Evolutionary conservation across 1,140 invertebrate species (phyloP).

Genomic region (Diabrotica virgifera): DNA sequence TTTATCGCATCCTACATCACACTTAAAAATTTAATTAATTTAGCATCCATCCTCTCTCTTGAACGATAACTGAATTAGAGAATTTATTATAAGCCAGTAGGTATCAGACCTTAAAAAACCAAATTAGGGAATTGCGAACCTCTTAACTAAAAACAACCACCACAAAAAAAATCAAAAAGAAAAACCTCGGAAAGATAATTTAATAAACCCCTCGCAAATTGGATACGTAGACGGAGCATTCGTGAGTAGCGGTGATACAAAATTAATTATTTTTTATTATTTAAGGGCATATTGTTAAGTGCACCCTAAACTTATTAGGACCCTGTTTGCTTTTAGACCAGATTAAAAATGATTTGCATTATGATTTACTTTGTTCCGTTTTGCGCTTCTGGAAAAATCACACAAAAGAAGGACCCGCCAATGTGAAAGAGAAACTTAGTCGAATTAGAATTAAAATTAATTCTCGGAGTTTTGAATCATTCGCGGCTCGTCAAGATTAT

Average conservation of each 20-base stretch:
- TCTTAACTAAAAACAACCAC: no score
- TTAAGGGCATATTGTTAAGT: slow-evolving; percentile 15
- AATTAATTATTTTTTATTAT: slow-evolving; percentile 23
- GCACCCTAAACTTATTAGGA: slow-evolving; percentile 24
- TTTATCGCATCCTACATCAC: no score
- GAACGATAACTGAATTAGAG: no score
- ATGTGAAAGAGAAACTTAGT: slow-evolving; percentile 25
- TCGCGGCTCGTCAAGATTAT: no score
- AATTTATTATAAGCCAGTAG: no score
- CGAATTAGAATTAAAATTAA: slow-evolving; percentile 32
- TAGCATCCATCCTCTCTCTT: no score
- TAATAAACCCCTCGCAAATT: slow-evolving; percentile 22
- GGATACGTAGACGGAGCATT: slow-evolving; percentile 6
- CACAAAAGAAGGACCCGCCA: slow-evolving; percentile 21
- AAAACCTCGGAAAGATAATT: slow-evolving; percentile 20
- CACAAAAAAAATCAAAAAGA: neutral
- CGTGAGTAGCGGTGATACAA: slow-evolving; percentile 13
- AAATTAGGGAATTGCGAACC: no score
- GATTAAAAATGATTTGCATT: slow-evolving; percentile 39
- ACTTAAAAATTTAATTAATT: no score
- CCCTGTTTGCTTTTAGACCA: slow-evolving; percentile 32
- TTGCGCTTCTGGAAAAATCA: slow-evolving; percentile 24
- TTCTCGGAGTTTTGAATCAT: slow-evolving; percentile 13
- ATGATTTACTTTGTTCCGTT: slow-evolving; percentile 28
- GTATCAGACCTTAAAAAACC: no score